Base-by-base conservation (phyloP, 2,797 vertebrate species). In the Saxicola maurus region DNA sequence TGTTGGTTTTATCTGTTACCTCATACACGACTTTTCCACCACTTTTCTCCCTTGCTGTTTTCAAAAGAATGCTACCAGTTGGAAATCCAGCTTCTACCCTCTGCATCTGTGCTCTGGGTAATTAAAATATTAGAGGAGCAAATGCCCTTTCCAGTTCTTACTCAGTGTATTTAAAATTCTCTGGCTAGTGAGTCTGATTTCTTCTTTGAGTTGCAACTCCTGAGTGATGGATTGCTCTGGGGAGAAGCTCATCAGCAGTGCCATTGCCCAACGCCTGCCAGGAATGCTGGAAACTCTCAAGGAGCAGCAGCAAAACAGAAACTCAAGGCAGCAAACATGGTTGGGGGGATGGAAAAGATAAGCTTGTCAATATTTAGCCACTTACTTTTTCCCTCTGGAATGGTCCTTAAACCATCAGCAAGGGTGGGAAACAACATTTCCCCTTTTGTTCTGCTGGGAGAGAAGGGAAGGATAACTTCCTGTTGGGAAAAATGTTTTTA, bases 201-300 rank as follows among this genome's bases (percentile, higher is more conserved):
- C 46, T 53, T 55, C 42, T 60, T 57, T 69, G 73, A 81, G 19
- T 87, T 69, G 82, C 52, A 60, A 4, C 75, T 92, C 53, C 71
- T 23, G 67, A 43, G 86, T 71, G 90, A 57, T 86, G 91, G 78
- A 68, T 90, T 74, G 86, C 75, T 86, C 56, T 88, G 75, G 81
- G 87, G 78, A 88, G 42, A 21, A 43, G 83, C 86, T 88, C 83
- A 17, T 62, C 77, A 82, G 75, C 31, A 30, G 18, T 90, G 67
- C 71, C 71, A 15, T 21, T 95, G 91, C 86, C 91, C 67, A 10
- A 0, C 49, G 86, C 80, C 77, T 95, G 89, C 89, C 79, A 88
- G 91, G 87, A 92, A 79, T 60, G 74, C 83, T 89, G 56, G 87
- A 91, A 85, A 37, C 74, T 83, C 90, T 78, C 35, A 17, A 74